phyloP scores from a whole-genome alignment of 2,888 invertebrate genomes.

The Dryadula phaetusa region DNA sequence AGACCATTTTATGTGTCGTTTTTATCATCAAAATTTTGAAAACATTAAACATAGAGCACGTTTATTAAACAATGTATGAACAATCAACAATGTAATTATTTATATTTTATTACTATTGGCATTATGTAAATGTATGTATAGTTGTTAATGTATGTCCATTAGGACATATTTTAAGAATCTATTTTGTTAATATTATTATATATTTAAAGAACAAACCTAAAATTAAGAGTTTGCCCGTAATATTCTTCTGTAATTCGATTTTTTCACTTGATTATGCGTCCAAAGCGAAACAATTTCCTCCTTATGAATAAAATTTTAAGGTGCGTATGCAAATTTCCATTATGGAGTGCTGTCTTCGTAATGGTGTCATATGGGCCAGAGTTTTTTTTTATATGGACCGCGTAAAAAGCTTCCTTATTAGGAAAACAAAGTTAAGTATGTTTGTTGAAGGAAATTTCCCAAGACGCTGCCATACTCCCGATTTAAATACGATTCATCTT shows the following conservation, averaged over 20 bases:
- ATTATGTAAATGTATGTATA: too few relatives aligned
- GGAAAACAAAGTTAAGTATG: constrained; percentile 33
- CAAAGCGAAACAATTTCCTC: constrained; percentile 79
- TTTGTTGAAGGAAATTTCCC: constrained; percentile 23
- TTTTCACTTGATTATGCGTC: constrained; percentile 68
- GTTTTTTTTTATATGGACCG: constrained; percentile 66
- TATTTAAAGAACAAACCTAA: constrained; percentile 28
- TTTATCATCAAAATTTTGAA: too few relatives aligned
- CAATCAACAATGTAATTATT: too few relatives aligned
- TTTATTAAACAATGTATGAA: too few relatives aligned
- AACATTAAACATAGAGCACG: too few relatives aligned
- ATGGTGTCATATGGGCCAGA: constrained; percentile 75
- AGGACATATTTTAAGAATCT: too few relatives aligned
- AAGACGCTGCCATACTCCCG: constrained; percentile 5
- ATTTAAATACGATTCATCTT: not conserved
- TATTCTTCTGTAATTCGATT: constrained; percentile 74
- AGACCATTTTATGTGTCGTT: too few relatives aligned
- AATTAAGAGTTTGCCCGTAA: constrained; percentile 34
- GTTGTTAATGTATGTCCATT: too few relatives aligned
- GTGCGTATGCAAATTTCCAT: constrained; percentile 81
- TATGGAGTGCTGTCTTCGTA: constrained; percentile 71
- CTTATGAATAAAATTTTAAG: constrained; percentile 83
- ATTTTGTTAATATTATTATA: too few relatives aligned
- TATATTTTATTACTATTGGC: too few relatives aligned
- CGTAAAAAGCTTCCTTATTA: constrained; percentile 66